Base-by-base conservation (phyloP, 1,140 invertebrate species). In the Cyclargus thomasi region DNA sequence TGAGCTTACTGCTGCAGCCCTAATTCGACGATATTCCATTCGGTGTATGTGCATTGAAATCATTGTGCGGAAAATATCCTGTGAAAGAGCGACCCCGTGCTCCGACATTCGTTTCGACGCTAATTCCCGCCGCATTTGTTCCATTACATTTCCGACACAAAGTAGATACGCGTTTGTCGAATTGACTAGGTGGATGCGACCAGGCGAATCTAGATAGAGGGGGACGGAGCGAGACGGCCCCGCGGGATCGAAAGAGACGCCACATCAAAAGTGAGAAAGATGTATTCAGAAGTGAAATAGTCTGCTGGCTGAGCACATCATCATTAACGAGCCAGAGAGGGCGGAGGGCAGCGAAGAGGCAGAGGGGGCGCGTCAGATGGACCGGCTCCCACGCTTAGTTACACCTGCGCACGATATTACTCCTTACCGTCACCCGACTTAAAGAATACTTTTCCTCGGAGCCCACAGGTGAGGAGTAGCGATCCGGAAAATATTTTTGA, bases 281-380 rank as follows among this genome's bases (percentile, higher is more conserved):
- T 91, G 90, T 91, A 91, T 91, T 90, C 90, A 91, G 89, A 91
- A 91, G 90, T 91, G 90, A 91, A 91, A 91, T 91, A 91, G 90
- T 91, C 89, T 89, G 89, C 88, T 86, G 88, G 88, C 89, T 91
- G 90, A 91, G 88, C 90, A 91, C 89, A 91, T 91, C 90, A 91
- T 91, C 90, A 91, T 91, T 91, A 91, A 89, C 89, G 90, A 86
- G 89, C 88, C 81, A 89, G 83, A 75, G 86, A 86, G 85, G 86
- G 86, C 80, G 84, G 86, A 90, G 86, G 86, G 84, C 86, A 90
- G 88, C 86, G 80, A 88, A 88, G 85, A 90, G 87, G 87, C 85
- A 85, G 81, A 85, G 87, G 85, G 86, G 86, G 82, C 73, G 77
- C 79, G 81, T 73, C 86, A 90, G 86, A 88, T 90, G 90, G 71